Evolutionary conservation across 2,113 vertebrate species (phyloP).

Genomic region (Tetrax tetrax): DNA sequence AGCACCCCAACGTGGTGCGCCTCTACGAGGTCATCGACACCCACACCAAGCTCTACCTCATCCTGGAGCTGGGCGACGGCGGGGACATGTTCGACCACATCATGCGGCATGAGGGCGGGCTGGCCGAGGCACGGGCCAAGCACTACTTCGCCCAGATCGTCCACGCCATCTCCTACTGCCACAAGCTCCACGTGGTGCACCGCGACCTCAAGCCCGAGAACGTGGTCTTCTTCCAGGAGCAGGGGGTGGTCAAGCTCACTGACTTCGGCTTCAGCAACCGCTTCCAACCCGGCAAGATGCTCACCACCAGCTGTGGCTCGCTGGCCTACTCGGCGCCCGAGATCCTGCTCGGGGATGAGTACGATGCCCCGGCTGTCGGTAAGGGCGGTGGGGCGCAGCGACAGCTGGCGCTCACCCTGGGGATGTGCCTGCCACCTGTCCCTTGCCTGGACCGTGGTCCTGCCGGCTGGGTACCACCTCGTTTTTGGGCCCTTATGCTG

Average conservation of each 20-base stretch:
- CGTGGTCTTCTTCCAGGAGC: conserved; percentile 88
- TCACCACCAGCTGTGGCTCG: conserved; percentile 89
- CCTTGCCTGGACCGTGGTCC: neutral
- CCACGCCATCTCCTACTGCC: conserved; percentile 87
- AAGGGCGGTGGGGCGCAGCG: conserved; percentile 24
- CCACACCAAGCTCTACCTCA: conserved; percentile 86
- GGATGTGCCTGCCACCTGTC: neutral
- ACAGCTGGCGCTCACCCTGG: neutral
- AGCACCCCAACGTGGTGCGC: conserved; percentile 89
- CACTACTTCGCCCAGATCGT: conserved; percentile 88
- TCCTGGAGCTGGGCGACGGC: conserved; percentile 88
- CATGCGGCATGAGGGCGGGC: conserved; percentile 83
- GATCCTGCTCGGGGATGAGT: conserved; percentile 88
- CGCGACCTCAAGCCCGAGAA: conserved; percentile 91
- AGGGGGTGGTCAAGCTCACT: conserved; percentile 86
- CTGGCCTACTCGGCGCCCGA: conserved; percentile 88
- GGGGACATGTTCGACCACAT: conserved; percentile 92
- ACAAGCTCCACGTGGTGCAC: conserved; percentile 88
- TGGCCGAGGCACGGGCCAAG: conserved; percentile 81
- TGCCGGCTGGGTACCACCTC: rapidly evolving
- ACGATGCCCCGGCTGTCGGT: conserved; percentile 88
- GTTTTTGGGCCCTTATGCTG: neutral
- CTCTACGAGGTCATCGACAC: conserved; percentile 91
- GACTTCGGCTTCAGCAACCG: conserved; percentile 91
- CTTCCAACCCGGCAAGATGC: conserved; percentile 87